Evolutionary conservation across 2,113 vertebrate genomes (phyloP).

Genomic region (Nipponia nippon): DNA sequence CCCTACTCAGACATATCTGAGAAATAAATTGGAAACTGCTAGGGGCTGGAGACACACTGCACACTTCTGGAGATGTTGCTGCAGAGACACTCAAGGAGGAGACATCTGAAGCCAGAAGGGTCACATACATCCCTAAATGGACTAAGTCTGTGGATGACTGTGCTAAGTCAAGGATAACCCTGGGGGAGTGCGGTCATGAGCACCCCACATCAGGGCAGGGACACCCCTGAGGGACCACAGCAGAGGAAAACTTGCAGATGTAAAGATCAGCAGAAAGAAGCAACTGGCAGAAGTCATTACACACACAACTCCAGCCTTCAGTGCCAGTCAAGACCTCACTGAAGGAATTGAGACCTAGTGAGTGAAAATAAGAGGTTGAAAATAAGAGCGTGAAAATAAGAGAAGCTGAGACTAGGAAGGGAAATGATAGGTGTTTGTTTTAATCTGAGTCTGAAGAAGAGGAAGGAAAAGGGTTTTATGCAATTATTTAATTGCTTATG

Average conservation of each 20-base stretch:
- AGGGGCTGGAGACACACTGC: background rate
- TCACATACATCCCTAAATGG: background rate
- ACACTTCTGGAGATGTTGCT: background rate
- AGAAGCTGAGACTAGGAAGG: background rate
- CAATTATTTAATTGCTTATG: background rate
- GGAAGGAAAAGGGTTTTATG: background rate
- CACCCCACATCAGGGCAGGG: background rate
- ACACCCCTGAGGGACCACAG: background rate
- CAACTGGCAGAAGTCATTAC: background rate
- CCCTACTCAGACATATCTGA: background rate
- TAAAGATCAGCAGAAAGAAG: background rate
- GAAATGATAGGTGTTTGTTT: background rate
- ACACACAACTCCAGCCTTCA: background rate
- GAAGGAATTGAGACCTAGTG: background rate
- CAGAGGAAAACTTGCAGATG: background rate
- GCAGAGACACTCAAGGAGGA: background rate
- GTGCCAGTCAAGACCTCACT: background rate
- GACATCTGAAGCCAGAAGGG: background rate
- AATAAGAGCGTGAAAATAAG: background rate
- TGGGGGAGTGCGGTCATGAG: too few species aligned
- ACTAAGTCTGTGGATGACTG: background rate
- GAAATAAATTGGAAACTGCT: background rate
- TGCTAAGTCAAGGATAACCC: fast-evolving
- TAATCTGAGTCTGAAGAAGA: background rate
- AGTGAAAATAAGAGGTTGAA: too few species aligned